phyloP scores from a whole-genome alignment of 2,888 invertebrate species.

The Pristionchus entomophagus region DNA sequence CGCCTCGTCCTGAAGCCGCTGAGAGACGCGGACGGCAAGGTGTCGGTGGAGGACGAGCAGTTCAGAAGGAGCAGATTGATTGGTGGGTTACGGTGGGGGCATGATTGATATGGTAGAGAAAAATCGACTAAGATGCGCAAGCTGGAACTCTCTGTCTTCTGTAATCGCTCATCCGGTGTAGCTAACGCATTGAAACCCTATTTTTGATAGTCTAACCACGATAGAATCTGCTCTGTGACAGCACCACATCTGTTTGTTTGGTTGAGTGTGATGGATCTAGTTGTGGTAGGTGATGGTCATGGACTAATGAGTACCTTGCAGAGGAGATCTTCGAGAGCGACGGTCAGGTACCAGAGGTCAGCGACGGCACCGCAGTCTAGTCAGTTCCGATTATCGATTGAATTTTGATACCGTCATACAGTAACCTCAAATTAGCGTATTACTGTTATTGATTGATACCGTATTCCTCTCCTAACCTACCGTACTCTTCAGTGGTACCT shows the following conservation, averaged over 20 bases:
- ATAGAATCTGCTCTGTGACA: no score
- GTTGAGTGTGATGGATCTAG: no score
- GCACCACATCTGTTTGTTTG: no score
- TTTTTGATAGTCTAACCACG: no score
- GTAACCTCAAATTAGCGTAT: no score
- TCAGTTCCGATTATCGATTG: slow-evolving; percentile 2
- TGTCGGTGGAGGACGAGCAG: slow-evolving; percentile 52
- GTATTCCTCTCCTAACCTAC: not conserved
- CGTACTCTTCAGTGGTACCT: slow-evolving; percentile 59
- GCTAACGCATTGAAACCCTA: no score
- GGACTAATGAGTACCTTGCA: not conserved
- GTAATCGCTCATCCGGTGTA: no score
- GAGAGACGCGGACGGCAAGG: slow-evolving; percentile 49
- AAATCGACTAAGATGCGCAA: no score
- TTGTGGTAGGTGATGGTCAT: no score
- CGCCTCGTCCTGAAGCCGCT: slow-evolving; percentile 55
- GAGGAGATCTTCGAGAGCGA: slow-evolving; percentile 48
- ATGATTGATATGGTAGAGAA: no score
- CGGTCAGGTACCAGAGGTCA: slow-evolving; percentile 46
- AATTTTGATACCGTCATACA: not conserved
- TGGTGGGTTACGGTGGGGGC: not conserved
- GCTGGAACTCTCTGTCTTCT: no score
- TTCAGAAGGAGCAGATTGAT: slow-evolving; percentile 46
- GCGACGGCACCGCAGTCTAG: slow-evolving; percentile 9
- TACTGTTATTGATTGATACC: not conserved